These are phyloP conservation scores for Empidonax alnorum DNA, from an alignment of 2,113 vertebrate genomes.

Conservation along the genomic window DNA sequence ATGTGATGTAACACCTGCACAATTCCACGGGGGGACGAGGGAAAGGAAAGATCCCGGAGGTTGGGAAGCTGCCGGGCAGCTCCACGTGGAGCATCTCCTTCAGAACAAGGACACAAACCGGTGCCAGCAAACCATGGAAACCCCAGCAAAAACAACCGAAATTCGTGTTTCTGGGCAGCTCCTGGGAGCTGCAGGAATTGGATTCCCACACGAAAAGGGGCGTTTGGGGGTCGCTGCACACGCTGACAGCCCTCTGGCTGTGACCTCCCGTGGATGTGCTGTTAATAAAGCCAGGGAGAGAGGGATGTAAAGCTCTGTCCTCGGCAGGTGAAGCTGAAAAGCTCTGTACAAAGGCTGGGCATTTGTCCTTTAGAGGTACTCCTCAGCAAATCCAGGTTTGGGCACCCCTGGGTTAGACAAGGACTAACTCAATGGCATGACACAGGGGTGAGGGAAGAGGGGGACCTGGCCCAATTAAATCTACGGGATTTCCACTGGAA, in stretches of 20 bases:
- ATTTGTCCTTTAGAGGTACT: background rate
- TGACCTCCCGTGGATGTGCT: background rate
- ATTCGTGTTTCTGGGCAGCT: background rate
- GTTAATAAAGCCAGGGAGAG: background rate
- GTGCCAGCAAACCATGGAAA: background rate
- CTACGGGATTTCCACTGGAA: background rate
- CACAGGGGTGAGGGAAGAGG: background rate
- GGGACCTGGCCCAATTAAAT: background rate
- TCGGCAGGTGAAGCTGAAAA: background rate
- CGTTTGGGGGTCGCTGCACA: background rate
- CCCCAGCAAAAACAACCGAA: background rate
- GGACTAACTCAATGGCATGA: background rate
- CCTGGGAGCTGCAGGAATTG: background rate
- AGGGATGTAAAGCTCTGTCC: background rate
- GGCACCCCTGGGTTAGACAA: background rate
- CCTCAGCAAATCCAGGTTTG: background rate
- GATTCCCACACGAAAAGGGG: background rate
- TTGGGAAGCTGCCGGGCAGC: background rate
- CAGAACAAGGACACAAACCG: background rate
- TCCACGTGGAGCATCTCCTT: background rate
- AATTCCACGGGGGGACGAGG: background rate
- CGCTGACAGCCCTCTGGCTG: background rate
- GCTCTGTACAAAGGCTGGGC: background rate
- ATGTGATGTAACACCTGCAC: constrained; percentile 56
- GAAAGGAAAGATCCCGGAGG: background rate